Conservation (phyloP, 2,113 vertebrate genomes). For the Benitochromis conjunctus region DNA sequence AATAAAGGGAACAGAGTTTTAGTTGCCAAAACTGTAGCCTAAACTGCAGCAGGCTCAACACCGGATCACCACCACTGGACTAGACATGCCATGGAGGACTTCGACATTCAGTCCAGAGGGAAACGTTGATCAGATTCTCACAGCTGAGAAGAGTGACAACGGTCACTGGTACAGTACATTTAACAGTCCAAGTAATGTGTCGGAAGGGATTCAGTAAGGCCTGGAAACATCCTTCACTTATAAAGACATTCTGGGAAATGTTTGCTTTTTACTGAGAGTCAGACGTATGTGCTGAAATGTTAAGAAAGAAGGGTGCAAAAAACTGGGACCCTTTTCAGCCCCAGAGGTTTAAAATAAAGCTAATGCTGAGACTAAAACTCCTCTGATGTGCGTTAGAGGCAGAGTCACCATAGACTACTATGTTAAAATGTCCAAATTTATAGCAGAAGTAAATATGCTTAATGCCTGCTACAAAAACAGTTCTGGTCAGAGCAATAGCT, state of each 20-base stretch:
- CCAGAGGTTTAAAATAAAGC: not conserved
- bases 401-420: not conserved
- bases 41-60: not conserved
- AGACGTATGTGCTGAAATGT: not conserved
- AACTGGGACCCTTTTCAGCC: not conserved
- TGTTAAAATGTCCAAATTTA: not conserved
- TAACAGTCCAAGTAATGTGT: conserved; percentile 40
- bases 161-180: not conserved
- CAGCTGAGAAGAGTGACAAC: not conserved
- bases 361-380: not conserved
- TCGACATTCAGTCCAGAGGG: not conserved
- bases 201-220: conserved; percentile 59
- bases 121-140: not conserved
- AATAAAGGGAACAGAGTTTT: not conserved
- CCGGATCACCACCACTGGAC: not conserved
- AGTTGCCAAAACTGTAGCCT: not conserved
- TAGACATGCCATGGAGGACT: not conserved
- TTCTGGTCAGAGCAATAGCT: not conserved
- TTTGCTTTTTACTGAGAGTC: not conserved
- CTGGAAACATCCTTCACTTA: conserved; percentile 7
- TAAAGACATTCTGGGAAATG: not conserved
- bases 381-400: not conserved
- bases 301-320: not conserved
- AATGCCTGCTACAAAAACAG: not conserved
- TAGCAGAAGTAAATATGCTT: not conserved